These are phyloP conservation scores for Carlito syrichta DNA, from an alignment of 2,113 vertebrate species.

Conservation along the genomic window DNA sequence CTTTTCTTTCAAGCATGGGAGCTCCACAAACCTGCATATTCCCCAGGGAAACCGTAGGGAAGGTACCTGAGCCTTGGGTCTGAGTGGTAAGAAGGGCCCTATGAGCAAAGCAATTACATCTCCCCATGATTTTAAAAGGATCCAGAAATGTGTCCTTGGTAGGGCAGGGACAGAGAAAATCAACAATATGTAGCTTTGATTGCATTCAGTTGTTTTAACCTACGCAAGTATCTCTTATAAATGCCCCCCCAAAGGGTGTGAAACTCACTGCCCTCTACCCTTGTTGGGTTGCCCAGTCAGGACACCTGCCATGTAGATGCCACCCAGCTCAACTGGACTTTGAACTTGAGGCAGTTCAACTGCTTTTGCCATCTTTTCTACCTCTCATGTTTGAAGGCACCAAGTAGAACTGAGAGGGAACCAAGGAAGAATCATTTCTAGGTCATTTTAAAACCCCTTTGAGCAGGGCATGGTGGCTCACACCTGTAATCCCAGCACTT, in stretches of 20 bases:
- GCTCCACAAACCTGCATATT: not conserved
- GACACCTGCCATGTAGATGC: fast-evolving
- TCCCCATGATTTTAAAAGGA: not conserved
- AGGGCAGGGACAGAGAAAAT: not conserved
- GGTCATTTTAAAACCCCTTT: not conserved
- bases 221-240: not conserved
- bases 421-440: no score
- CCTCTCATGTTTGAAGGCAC: not conserved
- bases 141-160: not conserved
- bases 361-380: not conserved
- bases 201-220: not conserved
- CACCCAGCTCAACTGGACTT: not conserved
- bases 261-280: not conserved
- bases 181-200: not conserved
- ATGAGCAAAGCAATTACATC: not conserved
- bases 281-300: not conserved
- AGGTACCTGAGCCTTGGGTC: no score
- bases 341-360: no score
- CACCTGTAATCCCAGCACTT: no score
- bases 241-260: not conserved
- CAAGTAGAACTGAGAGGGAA: not conserved
- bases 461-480: no score
- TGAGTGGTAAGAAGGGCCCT: not conserved
- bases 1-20: not conserved
- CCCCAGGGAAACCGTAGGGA: not conserved